These are phyloP conservation scores for Darevskia mixta DNA, from an alignment of 2,797 vertebrate species.

Conservation along the genomic window DNA sequence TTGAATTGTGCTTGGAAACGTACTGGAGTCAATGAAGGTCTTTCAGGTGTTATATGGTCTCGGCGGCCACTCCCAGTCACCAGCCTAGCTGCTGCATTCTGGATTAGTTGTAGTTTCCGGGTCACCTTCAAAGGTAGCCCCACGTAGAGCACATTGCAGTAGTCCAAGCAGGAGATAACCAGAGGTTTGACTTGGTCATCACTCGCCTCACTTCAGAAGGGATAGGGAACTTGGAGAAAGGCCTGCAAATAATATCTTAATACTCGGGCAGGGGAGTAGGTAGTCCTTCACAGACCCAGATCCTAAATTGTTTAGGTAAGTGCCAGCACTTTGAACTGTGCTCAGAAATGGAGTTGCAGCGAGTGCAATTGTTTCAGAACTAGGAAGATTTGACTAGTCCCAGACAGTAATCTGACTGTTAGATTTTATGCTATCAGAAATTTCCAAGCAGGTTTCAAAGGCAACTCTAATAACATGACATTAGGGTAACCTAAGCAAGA, in stretches of 20 bases:
- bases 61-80: too few relatives aligned
- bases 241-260: background rate
- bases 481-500: slow-evolving; percentile 17
- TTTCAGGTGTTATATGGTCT: too few relatives aligned
- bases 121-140: too few relatives aligned
- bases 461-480: background rate
- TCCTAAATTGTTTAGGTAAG: background rate
- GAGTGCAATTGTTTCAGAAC: slow-evolving; percentile 3
- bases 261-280: background rate
- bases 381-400: background rate
- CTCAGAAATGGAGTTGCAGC: background rate
- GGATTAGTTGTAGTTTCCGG: too few relatives aligned
- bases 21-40: too few relatives aligned
- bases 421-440: background rate
- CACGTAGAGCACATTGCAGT: too few relatives aligned
- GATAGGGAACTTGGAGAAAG: background rate
- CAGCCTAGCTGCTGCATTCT: too few relatives aligned
- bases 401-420: background rate
- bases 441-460: background rate
- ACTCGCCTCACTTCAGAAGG: background rate
- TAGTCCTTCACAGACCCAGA: background rate
- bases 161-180: too few relatives aligned
- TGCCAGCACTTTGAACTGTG: too few relatives aligned
- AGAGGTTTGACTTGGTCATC: background rate
- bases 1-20: too few relatives aligned